Percentiles rank a stretch among this genome's conserved stretches.
phyloP scores from a whole-genome alignment of 2,113 vertebrate genomes.

The Pholis gunnellus region DNA sequence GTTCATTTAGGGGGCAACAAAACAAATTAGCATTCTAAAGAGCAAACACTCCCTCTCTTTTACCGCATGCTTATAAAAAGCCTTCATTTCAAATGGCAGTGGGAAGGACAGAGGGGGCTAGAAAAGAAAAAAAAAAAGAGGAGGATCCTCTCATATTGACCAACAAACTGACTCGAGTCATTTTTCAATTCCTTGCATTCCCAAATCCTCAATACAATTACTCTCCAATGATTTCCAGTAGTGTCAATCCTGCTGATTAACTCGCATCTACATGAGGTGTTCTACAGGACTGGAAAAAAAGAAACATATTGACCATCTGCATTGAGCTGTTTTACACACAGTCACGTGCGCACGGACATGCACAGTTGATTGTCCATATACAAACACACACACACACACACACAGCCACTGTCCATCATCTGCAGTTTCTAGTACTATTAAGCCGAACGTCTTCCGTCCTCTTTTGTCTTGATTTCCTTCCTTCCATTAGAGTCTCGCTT shows the following conservation, averaged over 20 bases:
- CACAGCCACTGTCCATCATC: not conserved
- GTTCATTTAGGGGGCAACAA: slow-evolving; percentile 73
- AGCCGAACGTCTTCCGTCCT: not conserved
- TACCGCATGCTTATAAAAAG: slow-evolving; percentile 62
- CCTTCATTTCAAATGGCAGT: slow-evolving; percentile 49
- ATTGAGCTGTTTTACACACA: slow-evolving; percentile 56
- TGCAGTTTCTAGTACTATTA: not conserved
- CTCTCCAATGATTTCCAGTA: slow-evolving; percentile 75
- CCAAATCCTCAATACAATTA: slow-evolving; percentile 74
- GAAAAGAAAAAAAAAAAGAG: not conserved
- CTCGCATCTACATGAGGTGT: slow-evolving; percentile 64
- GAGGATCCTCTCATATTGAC: slow-evolving; percentile 64
- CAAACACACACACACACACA: not conserved
- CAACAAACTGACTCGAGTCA: slow-evolving; percentile 58
- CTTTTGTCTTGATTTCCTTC: not conserved
- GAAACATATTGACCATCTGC: slow-evolving; percentile 57
- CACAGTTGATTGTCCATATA: not conserved
- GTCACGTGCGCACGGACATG: not conserved
- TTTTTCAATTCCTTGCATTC: slow-evolving; percentile 67
- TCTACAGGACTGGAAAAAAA: slow-evolving; percentile 49
- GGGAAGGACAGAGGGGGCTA: slow-evolving; percentile 22
- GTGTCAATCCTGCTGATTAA: slow-evolving; percentile 71
- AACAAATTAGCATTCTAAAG: slow-evolving; percentile 70
- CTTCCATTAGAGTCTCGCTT: not conserved
- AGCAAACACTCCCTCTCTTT: slow-evolving; percentile 47